phyloP scores from a whole-genome alignment of 1,140 invertebrate genomes.

The Delia radicum region DNA sequence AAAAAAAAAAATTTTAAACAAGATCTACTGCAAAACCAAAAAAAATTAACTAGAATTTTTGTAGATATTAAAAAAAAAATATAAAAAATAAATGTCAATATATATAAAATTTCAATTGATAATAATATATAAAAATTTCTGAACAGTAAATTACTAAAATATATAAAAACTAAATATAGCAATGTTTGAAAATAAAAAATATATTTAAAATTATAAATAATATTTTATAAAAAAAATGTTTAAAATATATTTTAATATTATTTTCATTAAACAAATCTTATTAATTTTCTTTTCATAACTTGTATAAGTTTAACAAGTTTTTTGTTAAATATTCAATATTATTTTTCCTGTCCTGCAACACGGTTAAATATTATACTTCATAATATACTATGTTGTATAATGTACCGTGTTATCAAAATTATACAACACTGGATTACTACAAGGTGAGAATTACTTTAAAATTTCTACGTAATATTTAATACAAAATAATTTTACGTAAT shows the following conservation, averaged over 20 bases:
- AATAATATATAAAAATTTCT: not conserved
- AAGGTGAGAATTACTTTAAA: no score
- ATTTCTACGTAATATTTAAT: no score
- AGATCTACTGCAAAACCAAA: no score
- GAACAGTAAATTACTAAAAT: no score
- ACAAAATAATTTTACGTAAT: no score
- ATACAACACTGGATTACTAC: slow-evolving; percentile 56
- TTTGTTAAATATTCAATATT: not conserved
- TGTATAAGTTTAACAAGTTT: no score
- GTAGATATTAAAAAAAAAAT: not conserved
- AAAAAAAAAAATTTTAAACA: not conserved
- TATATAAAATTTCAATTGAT: not conserved
- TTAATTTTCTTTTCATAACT: not conserved
- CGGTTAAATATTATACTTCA: slow-evolving; percentile 16
- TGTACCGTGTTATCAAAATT: slow-evolving; percentile 54
- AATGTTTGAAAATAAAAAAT: no score
- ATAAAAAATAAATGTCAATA: no score
- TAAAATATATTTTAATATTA: not conserved
- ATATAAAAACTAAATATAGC: no score
- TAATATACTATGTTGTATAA: slow-evolving; percentile 55
- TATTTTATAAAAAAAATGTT: not conserved
- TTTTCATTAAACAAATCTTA: not conserved
- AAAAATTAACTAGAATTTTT: not conserved
- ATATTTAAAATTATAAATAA: no score
- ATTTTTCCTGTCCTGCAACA: not conserved